Evolutionary conservation across 2,797 vertebrate species (phyloP), one percentile per base, ranked within the genome.

Genomic region (Cyclura pinguis): DNA sequence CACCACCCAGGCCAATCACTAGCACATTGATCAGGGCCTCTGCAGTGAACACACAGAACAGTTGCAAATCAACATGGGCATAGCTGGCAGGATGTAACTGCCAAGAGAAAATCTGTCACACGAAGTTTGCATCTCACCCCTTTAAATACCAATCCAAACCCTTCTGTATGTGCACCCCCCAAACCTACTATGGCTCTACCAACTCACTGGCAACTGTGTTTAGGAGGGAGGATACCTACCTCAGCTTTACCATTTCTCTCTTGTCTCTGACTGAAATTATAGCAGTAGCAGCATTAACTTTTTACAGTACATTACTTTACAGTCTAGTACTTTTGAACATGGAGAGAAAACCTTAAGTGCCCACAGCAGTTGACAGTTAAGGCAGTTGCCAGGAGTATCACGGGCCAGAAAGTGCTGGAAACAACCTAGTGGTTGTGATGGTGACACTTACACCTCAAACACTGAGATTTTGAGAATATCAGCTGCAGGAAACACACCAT

Each of bases 1-100:
- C 99, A 1, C 99, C 99, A 0, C 99, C 99, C 0, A 99, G 98
- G 16, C 99, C 99, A 73, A 99, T 98, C 92, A 99, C 97, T 88
- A 99, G 95, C 94, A 99, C 96, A 0, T 97, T 96, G 87, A 98
- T 92, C 0, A 94, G 94, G 8, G 91, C 89, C 86, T 97, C 98
- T 99, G 96, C 50, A 90, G 89, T 74, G 0, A 9, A 2, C 35
- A 87, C 72, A 91, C 47, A 91, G 16, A 82, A 6, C 20, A 74
- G 78, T 50, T 38, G n/a, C 50, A 24, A 50, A 29, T 5, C 24
- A 29, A 78, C 9, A 64, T 7, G 42, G 12, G 47, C 38, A 69
- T 4, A 73, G 32, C 27, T 74, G 42, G 35, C 2, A 80, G 35
- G 72, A 62, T n/a, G 2, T 32, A 42, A 22, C 29, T 16, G 20